Percentiles rank a stretch among this genome's conserved stretches.
Evolutionary conservation across 2,888 invertebrate species (phyloP).

Genomic region (Hyles lineata): DNA sequence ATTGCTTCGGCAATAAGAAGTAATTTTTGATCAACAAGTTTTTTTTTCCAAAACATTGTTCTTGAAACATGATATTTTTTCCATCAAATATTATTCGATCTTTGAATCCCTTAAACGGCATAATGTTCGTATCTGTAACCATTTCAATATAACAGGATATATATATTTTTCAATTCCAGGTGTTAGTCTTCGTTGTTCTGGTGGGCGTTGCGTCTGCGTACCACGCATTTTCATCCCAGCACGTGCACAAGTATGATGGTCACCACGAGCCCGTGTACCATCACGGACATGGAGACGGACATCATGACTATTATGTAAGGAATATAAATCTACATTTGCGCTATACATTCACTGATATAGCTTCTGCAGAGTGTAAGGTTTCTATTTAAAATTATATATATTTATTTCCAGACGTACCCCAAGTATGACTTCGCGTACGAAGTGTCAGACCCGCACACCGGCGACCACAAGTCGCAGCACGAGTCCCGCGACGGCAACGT

Average conservation of each 20-base stretch:
- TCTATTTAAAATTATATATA: no score
- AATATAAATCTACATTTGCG: neutral
- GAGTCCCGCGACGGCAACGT: slow-evolving; percentile 65
- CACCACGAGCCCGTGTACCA: slow-evolving; percentile 45
- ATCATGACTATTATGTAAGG: slow-evolving; percentile 47
- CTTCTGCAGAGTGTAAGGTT: no score
- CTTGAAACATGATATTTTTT: no score
- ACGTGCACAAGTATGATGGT: slow-evolving; percentile 50
- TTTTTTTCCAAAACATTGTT: no score
- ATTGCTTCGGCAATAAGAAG: no score
- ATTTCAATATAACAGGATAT: neutral
- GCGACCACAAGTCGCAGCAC: slow-evolving; percentile 66
- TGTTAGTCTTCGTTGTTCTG: slow-evolving; percentile 34
- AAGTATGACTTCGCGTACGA: slow-evolving; percentile 67
- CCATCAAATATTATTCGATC: no score
- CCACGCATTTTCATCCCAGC: slow-evolving; percentile 51
- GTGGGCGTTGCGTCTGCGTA: slow-evolving; percentile 41
- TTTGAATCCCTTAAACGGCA: no score
- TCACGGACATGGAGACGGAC: slow-evolving; percentile 37
- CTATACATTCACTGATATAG: neutral
- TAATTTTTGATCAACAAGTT: no score
- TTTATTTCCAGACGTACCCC: slow-evolving; percentile 48
- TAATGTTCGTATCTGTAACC: neutral
- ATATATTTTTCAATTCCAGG: slow-evolving; percentile 30
- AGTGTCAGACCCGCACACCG: slow-evolving; percentile 72